Evolutionary conservation across 2,797 vertebrate species (phyloP).

Genomic region (Antrozous pallidus): DNA sequence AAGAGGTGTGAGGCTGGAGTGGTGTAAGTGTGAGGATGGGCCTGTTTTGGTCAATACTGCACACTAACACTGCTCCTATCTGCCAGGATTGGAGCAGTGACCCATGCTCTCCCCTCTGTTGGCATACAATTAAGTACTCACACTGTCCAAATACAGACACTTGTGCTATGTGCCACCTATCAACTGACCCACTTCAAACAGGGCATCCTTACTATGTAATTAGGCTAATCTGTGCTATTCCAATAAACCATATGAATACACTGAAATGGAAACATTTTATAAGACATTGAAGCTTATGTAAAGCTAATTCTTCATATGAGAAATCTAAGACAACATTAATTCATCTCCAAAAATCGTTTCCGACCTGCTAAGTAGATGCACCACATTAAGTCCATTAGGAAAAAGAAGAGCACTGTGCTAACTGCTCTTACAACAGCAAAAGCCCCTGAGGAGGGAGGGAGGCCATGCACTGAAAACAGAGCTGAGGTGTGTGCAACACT

Average conservation of each 20-base stretch:
- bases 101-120: background rate
- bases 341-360: background rate
- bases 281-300: background rate
- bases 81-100: accelerated
- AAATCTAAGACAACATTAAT: background rate
- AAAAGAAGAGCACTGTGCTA: background rate
- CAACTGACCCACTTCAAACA: background rate
- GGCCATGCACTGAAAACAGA: background rate
- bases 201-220: background rate
- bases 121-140: background rate
- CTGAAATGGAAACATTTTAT: background rate
- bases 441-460: background rate
- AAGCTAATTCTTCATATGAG: background rate
- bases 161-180: background rate
- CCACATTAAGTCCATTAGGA: background rate
- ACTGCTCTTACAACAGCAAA: background rate
- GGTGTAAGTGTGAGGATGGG: background rate
- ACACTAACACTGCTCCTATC: background rate
- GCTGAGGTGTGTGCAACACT: accelerated
- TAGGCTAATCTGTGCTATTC: background rate
- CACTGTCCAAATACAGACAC: background rate
- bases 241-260: background rate
- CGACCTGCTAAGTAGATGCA: background rate
- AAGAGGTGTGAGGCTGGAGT: background rate
- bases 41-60: background rate